phyloP scores from a whole-genome alignment of 23 tunicate species.

The Ciona savignyi region DNA sequence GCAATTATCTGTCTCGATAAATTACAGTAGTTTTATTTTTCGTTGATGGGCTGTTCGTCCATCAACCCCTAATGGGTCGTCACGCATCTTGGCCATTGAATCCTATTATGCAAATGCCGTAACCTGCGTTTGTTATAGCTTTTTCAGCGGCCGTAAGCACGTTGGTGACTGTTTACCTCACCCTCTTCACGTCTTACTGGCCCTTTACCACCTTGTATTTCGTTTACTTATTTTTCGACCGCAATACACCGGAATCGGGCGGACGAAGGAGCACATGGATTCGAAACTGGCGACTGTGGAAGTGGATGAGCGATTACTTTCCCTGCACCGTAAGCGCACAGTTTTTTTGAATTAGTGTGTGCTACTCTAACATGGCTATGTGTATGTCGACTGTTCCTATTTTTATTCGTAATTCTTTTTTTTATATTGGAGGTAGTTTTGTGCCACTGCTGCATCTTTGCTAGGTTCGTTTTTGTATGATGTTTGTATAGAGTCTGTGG shows the following conservation, averaged over 20 bases:
- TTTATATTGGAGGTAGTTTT: neutral
- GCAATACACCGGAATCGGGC: conserved; percentile 64
- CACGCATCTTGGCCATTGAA: too few species aligned
- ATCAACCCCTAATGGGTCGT: too few species aligned
- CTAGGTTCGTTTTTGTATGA: too few species aligned
- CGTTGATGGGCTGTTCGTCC: too few species aligned
- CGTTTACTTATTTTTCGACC: conserved; percentile 38
- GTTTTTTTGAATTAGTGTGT: too few species aligned
- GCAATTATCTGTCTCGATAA: too few species aligned
- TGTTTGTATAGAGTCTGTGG: too few species aligned
- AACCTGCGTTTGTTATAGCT: conserved; percentile 27
- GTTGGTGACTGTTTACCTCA: conserved; percentile 35
- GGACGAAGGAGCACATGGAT: conserved; percentile 42
- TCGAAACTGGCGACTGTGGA: conserved; percentile 60
- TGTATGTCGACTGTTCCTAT: too few species aligned
- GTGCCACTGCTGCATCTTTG: neutral
- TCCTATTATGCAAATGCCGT: conserved; percentile 28
- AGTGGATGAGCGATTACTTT: conserved; percentile 62
- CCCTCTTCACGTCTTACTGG: conserved; percentile 71
- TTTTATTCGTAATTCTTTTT: too few species aligned
- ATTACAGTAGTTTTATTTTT: too few species aligned
- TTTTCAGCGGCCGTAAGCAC: conserved; percentile 38
- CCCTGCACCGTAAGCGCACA: conserved; percentile 72
- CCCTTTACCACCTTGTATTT: conserved; percentile 23
- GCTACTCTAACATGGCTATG: too few species aligned